These are phyloP conservation scores for Steatornis caripensis DNA, from an alignment of 2,113 vertebrate species.

Conservation along the genomic window DNA sequence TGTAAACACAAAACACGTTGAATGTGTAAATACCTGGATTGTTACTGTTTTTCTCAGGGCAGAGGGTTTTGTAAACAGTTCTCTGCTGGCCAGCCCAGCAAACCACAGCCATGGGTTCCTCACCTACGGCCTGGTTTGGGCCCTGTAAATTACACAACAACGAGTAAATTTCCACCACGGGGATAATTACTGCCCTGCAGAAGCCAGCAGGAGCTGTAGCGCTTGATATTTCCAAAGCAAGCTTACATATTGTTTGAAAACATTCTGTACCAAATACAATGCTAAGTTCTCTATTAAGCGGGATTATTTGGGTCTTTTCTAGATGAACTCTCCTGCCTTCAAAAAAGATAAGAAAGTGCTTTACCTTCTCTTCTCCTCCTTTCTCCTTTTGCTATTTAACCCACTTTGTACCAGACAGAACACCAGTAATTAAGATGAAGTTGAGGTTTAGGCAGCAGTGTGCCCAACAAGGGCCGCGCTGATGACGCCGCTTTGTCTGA, in stretches of 20 bases:
- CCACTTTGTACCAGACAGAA: neutral
- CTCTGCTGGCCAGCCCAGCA: neutral
- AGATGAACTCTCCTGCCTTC: neutral
- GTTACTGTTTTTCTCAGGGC: neutral
- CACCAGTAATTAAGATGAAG: neutral
- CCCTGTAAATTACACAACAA: accelerated
- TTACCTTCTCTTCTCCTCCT: neutral
- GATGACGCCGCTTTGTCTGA: neutral
- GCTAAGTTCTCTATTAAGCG: neutral
- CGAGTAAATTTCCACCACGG: neutral
- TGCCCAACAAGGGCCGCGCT: neutral
- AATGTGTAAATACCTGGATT: neutral
- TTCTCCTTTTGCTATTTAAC: neutral
- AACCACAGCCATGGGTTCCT: neutral
- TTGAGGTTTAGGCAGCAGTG: neutral
- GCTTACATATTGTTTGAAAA: neutral
- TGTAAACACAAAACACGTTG: neutral
- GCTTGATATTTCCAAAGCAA: neutral
- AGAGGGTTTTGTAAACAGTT: neutral
- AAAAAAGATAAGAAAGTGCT: neutral
- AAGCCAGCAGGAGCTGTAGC: neutral
- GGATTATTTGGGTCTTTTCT: neutral
- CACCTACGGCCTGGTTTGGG: neutral
- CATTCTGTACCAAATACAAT: neutral
- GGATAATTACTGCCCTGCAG: neutral